Evolutionary conservation across 2,113 vertebrate species (phyloP), one percentile per base, ranked within the genome.

Genomic region (Ochotona princeps): DNA sequence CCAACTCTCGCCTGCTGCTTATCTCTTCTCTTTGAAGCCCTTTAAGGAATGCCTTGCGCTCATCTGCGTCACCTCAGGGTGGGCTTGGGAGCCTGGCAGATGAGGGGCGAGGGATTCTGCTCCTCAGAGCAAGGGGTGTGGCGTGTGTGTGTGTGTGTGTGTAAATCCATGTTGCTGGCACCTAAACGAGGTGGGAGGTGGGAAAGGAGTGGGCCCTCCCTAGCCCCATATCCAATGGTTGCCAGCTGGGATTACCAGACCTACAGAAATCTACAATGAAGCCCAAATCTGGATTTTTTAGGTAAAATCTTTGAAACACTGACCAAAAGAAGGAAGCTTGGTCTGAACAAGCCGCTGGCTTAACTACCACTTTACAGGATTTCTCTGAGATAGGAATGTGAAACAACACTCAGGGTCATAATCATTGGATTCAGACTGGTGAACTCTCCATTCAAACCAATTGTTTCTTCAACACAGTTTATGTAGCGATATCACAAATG

Each of bases 321-420:
- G 54, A 66, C 49, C 83, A 32, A 20, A 7, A 80, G 4, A 17
- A 15, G 10, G 74, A 69, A 21, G 21, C 38, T 44, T 38, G 90
- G 74, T 79, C 72, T 85, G 57, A 91, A 47, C 18, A 78, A 83
- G 78, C 32, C 44, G 92, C 69, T 85, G 67, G 15, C 23, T 67
- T 92, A 92, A 90, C 35, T 83, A n/a, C 35, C 67, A 83, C 32
- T 80, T 94, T 79, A 93, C 0, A 92, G 38, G 49, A 84, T 70
- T 81, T 80, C 5, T 93, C 32, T 83, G 76, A 47, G 21, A 30
- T 26, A n/a, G n/a, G 35, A 89, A 87, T 38, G 32, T 76, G 67
- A 66, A 72, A 83, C 8, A 87, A 54, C 47, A 76, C 60, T 8
- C 23, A 89, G 9, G 49, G 32, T 67, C 8, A 5, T 18, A 73